Percentiles rank a stretch among this genome's conserved stretches.
Evolutionary conservation across 2,113 vertebrate species (phyloP).

Genomic region (Setophaga petechia): DNA sequence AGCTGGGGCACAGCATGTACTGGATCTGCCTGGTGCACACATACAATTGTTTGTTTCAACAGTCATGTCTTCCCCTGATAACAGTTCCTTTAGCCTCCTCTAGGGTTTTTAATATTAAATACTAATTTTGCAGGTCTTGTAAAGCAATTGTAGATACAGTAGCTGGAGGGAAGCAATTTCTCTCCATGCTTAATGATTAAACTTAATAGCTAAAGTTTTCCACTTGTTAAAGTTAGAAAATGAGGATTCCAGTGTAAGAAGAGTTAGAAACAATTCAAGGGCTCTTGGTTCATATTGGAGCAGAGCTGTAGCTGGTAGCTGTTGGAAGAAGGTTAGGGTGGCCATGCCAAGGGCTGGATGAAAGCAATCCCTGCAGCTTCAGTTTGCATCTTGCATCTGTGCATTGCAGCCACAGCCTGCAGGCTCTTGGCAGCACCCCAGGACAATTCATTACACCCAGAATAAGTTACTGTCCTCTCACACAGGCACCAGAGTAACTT

Average conservation of each 20-base stretch:
- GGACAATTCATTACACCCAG: constrained; percentile 31
- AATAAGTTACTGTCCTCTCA: constrained; percentile 50
- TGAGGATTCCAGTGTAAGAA: not conserved
- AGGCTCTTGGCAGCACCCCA: constrained; percentile 35
- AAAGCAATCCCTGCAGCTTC: constrained; percentile 10
- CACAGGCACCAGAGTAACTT: not conserved
- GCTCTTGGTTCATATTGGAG: not conserved
- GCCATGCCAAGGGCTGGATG: constrained; percentile 2
- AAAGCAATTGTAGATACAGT: constrained; percentile 32
- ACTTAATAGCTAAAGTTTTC: constrained; percentile 35
- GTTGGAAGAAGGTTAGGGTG: not conserved
- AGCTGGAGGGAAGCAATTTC: constrained; percentile 29
- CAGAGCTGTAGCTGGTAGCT: not conserved
- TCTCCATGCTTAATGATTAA: constrained; percentile 7
- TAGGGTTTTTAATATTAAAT: constrained; percentile 33
- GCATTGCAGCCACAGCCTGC: constrained; percentile 8
- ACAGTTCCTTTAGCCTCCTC: not conserved
- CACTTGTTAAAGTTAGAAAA: constrained; percentile 18
- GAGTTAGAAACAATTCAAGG: not conserved
- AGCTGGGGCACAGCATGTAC: not conserved
- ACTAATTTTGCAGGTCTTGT: constrained; percentile 37
- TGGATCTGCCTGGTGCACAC: not conserved
- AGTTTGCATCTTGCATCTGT: constrained; percentile 43
- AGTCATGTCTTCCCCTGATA: not conserved
- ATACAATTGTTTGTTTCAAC: not conserved